These are phyloP conservation scores for Dendrophyllia cribrosa DNA, from an alignment of 64 coral and sea anemone species.

Conservation along the genomic window DNA sequence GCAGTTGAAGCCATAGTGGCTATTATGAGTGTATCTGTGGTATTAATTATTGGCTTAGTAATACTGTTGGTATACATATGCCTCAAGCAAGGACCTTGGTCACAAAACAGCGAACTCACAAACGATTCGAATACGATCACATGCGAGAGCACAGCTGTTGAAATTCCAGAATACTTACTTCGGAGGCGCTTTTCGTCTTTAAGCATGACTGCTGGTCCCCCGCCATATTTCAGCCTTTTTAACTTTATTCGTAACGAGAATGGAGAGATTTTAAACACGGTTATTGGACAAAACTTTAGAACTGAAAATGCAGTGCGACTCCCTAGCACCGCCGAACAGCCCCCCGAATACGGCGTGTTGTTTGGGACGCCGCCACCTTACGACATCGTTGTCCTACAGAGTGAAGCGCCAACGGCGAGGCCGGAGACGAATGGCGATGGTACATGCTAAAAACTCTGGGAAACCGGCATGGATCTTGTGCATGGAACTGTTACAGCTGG, in stretches of 20 bases:
- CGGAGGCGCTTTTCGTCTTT: constrained; percentile 25
- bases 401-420: neutral
- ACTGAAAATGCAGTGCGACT: neutral
- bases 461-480: neutral
- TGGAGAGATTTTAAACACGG: constrained; percentile 8
- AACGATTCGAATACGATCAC: constrained; percentile 8
- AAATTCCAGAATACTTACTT: constrained; percentile 38
- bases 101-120: neutral
- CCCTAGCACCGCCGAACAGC: constrained; percentile 8
- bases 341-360: constrained; percentile 11
- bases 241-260: constrained; percentile 29
- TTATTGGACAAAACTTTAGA: constrained; percentile 17
- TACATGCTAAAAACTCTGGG: neutral
- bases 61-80: constrained; percentile 41
- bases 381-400: neutral
- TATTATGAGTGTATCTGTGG: constrained; percentile 38
- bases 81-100: constrained; percentile 21
- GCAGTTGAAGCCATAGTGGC: constrained; percentile 22
- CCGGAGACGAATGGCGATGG: neutral
- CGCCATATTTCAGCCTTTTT: constrained; percentile 51
- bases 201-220: constrained; percentile 22
- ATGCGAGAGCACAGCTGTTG: constrained; percentile 7
- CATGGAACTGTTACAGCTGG: neutral
- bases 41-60: constrained; percentile 11
- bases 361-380: constrained; percentile 21